These are phyloP conservation scores for Sebastes variabilis DNA, from an alignment of 2,797 vertebrate species.

Conservation along the genomic window DNA sequence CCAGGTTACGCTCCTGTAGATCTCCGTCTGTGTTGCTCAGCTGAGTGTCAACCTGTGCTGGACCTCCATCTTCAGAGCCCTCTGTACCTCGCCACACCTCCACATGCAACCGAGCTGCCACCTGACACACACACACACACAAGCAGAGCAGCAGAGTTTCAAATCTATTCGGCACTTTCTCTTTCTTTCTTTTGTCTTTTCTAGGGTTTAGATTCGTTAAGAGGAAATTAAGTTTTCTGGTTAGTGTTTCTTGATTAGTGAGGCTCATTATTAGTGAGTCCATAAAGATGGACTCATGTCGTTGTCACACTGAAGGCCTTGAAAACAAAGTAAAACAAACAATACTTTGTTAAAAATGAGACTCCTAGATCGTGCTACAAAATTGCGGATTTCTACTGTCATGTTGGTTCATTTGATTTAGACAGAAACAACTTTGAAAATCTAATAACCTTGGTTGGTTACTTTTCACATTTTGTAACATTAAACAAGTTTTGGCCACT, in stretches of 20 bases:
- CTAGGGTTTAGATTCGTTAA: not conserved
- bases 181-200: not conserved
- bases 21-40: slow-evolving; percentile 80
- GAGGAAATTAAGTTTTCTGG: not conserved
- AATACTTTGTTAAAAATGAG: not conserved
- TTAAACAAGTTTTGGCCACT: no score
- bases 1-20: slow-evolving; percentile 78
- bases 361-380: not conserved
- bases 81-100: slow-evolving; percentile 88
- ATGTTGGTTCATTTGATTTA: no score
- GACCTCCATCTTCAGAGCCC: slow-evolving; percentile 74
- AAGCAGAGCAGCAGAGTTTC: not conserved
- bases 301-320: not conserved
- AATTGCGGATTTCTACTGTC: not conserved
- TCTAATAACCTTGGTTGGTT: no score
- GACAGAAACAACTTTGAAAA: no score
- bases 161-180: not conserved
- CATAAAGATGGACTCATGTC: not conserved
- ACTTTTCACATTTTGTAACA: no score
- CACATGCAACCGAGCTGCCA: slow-evolving; percentile 88
- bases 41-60: slow-evolving; percentile 34
- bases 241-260: not conserved
- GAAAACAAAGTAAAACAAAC: not conserved
- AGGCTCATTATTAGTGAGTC: not conserved
- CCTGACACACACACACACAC: slow-evolving; percentile 66